A percentile compares a stretch with the other conserved stretches of the same genome.
Evolutionary conservation across 2,113 vertebrate species (phyloP).

Genomic region (Pongo abelii): DNA sequence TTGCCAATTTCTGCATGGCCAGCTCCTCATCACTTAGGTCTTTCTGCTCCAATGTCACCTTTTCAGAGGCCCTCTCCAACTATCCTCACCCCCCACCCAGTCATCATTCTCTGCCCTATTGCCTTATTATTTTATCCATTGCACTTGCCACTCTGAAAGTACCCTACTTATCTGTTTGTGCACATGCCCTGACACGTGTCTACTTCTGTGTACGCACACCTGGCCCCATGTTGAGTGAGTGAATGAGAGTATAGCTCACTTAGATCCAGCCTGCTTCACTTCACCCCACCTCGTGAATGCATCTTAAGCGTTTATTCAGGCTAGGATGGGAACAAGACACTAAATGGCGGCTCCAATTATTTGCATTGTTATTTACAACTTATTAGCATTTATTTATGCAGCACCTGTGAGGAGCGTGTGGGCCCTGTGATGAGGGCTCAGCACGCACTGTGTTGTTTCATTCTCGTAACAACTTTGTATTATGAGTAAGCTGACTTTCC

Average conservation of each 20-base stretch:
- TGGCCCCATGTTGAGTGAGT: not conserved
- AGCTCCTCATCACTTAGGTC: not conserved
- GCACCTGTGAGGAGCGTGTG: not conserved
- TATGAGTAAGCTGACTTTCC: not conserved
- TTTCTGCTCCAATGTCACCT: not conserved
- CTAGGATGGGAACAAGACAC: not conserved
- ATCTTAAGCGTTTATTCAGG: not conserved
- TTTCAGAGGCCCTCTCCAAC: not conserved
- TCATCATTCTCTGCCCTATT: not conserved
- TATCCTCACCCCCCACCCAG: not conserved
- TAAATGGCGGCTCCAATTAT: not conserved
- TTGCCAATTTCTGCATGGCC: too few species aligned
- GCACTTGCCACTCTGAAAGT: not conserved
- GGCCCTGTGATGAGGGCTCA: fast-evolving
- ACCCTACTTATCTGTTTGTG: not conserved
- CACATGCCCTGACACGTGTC: too few species aligned
- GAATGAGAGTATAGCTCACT: not conserved
- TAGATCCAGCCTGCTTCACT: not conserved
- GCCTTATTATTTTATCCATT: not conserved
- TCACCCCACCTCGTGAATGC: not conserved
- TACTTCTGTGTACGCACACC: not conserved
- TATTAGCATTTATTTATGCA: too few species aligned
- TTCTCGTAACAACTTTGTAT: not conserved
- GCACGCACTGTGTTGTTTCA: not conserved
- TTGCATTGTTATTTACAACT: not conserved